Percentiles rank a stretch among this genome's conserved stretches.
Conservation (phyloP, 1,140 invertebrate genomes). For the Choristoneura fumiferana region DNA sequence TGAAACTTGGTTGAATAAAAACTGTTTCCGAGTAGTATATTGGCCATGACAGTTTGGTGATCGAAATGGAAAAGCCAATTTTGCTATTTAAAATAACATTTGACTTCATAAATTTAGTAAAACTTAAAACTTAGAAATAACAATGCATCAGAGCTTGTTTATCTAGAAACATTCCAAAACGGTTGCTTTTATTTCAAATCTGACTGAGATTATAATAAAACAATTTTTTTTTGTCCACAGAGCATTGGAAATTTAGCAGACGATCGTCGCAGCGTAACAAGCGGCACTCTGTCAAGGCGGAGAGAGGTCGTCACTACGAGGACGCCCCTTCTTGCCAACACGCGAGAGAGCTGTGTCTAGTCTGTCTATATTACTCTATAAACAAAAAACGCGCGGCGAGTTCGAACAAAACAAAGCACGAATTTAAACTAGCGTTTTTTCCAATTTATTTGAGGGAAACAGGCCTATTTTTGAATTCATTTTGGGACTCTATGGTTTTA, state of each 20-base stretch:
- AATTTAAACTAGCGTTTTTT: slow-evolving; percentile 16
- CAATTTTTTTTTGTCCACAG: slow-evolving; percentile 35
- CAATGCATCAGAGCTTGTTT: too few relatives aligned
- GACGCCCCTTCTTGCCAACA: slow-evolving; percentile 86
- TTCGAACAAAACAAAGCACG: slow-evolving; percentile 12
- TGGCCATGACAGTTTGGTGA: too few relatives aligned
- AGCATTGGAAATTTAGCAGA: slow-evolving; percentile 65
- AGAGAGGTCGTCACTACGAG: slow-evolving; percentile 90
- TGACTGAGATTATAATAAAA: too few relatives aligned
- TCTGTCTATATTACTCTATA: slow-evolving; percentile 17
- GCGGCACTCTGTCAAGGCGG: slow-evolving; percentile 61
- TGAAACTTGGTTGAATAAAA: too few relatives aligned
- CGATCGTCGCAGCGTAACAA: slow-evolving; percentile 63
- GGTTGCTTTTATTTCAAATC: too few relatives aligned
- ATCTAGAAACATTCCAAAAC: too few relatives aligned
- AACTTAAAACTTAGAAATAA: too few relatives aligned
- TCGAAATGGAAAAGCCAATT: too few relatives aligned
- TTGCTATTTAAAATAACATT: too few relatives aligned
- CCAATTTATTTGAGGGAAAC: not conserved
- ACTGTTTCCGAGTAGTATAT: too few relatives aligned
- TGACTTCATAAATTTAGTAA: too few relatives aligned
- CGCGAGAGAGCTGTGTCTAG: slow-evolving; percentile 91
- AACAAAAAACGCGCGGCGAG: not conserved
- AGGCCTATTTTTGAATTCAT: not conserved
- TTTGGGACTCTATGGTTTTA: slow-evolving; percentile 1